A percentile compares a stretch with the other conserved stretches of the same genome.
Conservation (phyloP, 2,888 invertebrate species). For the Andrena camellia region DNA sequence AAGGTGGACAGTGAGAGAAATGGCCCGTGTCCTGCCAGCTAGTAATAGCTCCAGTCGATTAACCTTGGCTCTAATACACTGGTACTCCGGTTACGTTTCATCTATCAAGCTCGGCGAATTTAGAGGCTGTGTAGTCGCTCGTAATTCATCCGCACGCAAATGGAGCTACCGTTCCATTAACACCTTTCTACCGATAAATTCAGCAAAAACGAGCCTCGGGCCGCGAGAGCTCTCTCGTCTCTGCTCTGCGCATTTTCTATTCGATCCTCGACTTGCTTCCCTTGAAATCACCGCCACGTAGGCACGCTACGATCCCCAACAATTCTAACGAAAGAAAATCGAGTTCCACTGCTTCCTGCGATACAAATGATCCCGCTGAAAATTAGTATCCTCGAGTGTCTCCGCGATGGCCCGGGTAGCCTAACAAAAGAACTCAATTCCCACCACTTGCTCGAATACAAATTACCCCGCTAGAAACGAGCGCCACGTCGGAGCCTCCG, state of each 20-base stretch:
- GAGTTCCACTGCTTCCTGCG: background rate
- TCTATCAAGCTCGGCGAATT: conserved; percentile 52
- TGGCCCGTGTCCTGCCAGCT: conserved; percentile 51
- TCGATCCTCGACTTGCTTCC: too few relatives aligned
- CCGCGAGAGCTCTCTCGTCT: background rate
- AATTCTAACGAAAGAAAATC: too few relatives aligned
- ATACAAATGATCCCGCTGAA: conserved; percentile 5
- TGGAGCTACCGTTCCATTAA: conserved; percentile 53
- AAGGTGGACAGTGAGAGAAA: conserved; percentile 64
- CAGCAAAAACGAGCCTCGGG: conserved; percentile 20
- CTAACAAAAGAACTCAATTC: background rate
- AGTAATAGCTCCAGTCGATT: conserved; percentile 62
- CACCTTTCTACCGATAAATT: conserved; percentile 50
- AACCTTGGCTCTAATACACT: conserved; percentile 57
- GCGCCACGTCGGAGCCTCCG: background rate
- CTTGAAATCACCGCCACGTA: too few relatives aligned
- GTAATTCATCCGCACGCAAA: conserved; percentile 54
- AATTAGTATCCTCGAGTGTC: background rate
- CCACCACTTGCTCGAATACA: conserved; percentile 6
- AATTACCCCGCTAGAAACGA: background rate
- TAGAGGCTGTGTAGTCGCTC: conserved; percentile 38
- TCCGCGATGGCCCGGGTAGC: background rate
- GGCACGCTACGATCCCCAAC: too few relatives aligned
- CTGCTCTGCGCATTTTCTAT: too few relatives aligned
- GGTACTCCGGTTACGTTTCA: conserved; percentile 55